Percentiles rank a stretch among this genome's conserved stretches.
Conservation (phyloP, 2,797 vertebrate genomes). For the Neosalanx taihuensis region DNA sequence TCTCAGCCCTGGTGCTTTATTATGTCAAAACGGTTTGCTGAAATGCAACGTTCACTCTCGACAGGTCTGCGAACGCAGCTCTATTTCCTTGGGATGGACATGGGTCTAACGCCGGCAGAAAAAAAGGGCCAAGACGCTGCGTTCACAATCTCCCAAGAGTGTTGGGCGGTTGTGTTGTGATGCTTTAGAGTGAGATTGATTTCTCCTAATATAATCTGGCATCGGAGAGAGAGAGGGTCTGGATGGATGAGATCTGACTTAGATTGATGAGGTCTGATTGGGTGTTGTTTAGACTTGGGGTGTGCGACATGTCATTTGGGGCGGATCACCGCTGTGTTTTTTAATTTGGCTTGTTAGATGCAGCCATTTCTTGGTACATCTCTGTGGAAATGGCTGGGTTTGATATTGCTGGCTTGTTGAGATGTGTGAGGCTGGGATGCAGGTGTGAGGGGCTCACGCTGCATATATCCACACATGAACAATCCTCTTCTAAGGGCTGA, state of each 20-base stretch:
- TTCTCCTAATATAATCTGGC: conserved; percentile 53
- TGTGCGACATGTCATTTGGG: background rate
- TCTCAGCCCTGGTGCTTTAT: conserved; percentile 18
- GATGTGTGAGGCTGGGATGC: conserved; percentile 27
- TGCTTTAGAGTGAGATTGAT: conserved; percentile 48
- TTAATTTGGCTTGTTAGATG: conserved; percentile 49
- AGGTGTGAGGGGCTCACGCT: conserved; percentile 33
- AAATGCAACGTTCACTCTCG: conserved; percentile 34
- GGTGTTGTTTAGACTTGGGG: conserved; percentile 38
- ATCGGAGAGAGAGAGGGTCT: conserved; percentile 35
- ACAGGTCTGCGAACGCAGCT: conserved; percentile 36
- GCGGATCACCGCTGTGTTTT: background rate
- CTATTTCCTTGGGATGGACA: conserved; percentile 35
- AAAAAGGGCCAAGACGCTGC: conserved; percentile 38
- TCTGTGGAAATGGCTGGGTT: conserved; percentile 28
- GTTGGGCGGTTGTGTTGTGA: conserved; percentile 53
- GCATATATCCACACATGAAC: conserved; percentile 31
- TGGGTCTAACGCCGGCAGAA: conserved; percentile 44
- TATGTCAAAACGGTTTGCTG: conserved; percentile 40
- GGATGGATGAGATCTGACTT: conserved; percentile 47
- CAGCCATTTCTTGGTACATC: conserved; percentile 41
- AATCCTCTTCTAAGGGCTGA: background rate
- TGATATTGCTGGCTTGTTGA: background rate
- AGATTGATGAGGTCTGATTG: conserved; percentile 53
- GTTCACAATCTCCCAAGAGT: background rate